Conservation (phyloP, 2,113 vertebrate genomes). For the Notiomystis cincta region DNA sequence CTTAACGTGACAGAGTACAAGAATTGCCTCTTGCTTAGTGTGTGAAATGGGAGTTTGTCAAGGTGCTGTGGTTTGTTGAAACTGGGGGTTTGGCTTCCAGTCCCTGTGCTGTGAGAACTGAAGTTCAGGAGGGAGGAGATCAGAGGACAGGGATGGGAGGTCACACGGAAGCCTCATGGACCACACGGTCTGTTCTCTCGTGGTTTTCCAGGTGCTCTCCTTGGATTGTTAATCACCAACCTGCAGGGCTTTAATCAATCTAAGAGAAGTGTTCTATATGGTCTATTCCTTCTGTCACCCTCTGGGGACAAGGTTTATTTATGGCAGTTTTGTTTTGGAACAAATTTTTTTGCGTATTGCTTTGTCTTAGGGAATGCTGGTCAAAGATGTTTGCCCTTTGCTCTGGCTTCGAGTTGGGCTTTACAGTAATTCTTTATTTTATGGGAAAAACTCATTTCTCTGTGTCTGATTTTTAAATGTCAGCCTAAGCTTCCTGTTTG, state of each 20-base stretch:
- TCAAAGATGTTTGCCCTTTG: neutral
- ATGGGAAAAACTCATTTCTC: neutral
- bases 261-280: neutral
- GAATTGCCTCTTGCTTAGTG: neutral
- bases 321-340: slow-evolving; percentile 10
- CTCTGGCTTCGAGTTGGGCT: neutral
- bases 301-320: neutral
- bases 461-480: neutral
- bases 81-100: neutral
- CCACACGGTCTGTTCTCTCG: neutral
- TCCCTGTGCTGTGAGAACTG: neutral
- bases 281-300: neutral
- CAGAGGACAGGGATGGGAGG: neutral
- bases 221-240: neutral
- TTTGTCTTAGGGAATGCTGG: neutral
- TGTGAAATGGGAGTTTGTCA: neutral
- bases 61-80: neutral
- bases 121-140: neutral
- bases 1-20: neutral
- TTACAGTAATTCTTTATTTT: neutral
- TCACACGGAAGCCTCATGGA: neutral
- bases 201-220: neutral
- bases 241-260: neutral
- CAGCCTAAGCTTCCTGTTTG: neutral
- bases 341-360: fast-evolving